phyloP scores from a whole-genome alignment of 2,888 invertebrate species.

The Pandemis corylana region DNA sequence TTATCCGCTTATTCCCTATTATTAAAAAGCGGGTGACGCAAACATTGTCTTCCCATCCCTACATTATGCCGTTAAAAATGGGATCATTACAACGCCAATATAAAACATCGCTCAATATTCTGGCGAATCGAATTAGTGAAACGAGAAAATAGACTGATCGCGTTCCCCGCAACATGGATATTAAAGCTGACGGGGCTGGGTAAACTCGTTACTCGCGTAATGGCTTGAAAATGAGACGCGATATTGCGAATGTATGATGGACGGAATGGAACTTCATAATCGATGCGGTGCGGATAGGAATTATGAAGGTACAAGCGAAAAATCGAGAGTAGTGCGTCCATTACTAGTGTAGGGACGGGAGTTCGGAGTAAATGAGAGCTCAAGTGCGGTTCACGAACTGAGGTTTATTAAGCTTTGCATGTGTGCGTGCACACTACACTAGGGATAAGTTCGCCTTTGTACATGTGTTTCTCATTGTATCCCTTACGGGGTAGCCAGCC shows the following conservation, averaged over 20 bases:
- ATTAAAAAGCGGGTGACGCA: too few relatives aligned
- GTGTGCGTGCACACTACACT: too few relatives aligned
- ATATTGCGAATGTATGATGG: conserved; percentile 38
- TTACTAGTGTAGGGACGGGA: too few relatives aligned
- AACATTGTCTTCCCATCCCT: neutral
- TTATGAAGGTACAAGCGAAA: neutral
- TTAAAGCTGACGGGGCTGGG: conserved; percentile 45
- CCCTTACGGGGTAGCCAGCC: too few relatives aligned
- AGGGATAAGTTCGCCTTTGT: too few relatives aligned
- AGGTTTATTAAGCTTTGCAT: too few relatives aligned
- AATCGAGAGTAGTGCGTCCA: too few relatives aligned
- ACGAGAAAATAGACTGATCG: conserved; percentile 41
- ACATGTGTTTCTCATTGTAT: too few relatives aligned
- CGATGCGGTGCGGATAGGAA: neutral
- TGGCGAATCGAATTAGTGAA: conserved; percentile 35
- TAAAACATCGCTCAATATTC: conserved; percentile 36
- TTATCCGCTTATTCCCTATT: too few relatives aligned
- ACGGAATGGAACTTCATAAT: conserved; percentile 28
- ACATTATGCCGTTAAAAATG: neutral
- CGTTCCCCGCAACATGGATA: conserved; percentile 44
- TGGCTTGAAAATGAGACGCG: conserved; percentile 62
- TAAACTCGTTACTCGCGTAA: conserved; percentile 55
- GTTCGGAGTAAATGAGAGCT: too few relatives aligned
- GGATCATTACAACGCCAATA: conserved; percentile 5
- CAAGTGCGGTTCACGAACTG: too few relatives aligned